phyloP scores from a whole-genome alignment of 2,888 invertebrate genomes.

The Philopedon plagiatum region DNA sequence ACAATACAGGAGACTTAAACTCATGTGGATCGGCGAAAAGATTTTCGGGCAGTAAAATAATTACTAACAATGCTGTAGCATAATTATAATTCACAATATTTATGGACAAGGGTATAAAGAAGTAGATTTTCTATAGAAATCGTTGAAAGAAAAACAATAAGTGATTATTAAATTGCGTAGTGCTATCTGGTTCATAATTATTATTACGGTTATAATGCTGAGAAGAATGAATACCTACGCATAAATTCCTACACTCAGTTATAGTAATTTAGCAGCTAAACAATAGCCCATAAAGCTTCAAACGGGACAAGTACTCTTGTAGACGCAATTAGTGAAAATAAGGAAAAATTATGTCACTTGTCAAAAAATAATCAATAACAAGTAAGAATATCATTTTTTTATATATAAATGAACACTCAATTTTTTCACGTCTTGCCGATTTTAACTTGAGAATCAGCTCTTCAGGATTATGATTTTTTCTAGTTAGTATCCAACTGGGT shows the following conservation, averaged over 20 bases:
- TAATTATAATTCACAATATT: not conserved
- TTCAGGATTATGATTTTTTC: too few species aligned
- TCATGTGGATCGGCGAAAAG: too few species aligned
- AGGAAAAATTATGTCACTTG: not conserved
- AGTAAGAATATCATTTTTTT: too few species aligned
- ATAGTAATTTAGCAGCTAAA: conserved; percentile 36
- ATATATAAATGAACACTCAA: too few species aligned
- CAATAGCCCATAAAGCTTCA: conserved; percentile 35
- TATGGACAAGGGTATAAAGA: conserved; percentile 12
- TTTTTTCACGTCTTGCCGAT: too few species aligned
- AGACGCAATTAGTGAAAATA: conserved; percentile 13
- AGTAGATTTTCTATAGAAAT: conserved; percentile 18
- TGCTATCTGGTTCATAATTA: conserved; percentile 35
- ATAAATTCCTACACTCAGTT: conserved; percentile 28
- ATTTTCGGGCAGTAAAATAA: too few species aligned
- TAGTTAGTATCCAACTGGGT: too few species aligned
- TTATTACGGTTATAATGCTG: conserved; percentile 28
- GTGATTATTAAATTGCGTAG: conserved; percentile 27
- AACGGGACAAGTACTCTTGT: conserved; percentile 29
- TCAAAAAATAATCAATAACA: too few species aligned
- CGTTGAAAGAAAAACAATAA: conserved; percentile 18
- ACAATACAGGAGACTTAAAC: too few species aligned
- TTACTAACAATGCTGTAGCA: too few species aligned
- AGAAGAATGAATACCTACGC: conserved; percentile 43
- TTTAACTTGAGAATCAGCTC: too few species aligned